These are phyloP conservation scores for Toxotes lorentzi DNA, from an alignment of 2,797 vertebrate genomes.

Conservation along the genomic window DNA sequence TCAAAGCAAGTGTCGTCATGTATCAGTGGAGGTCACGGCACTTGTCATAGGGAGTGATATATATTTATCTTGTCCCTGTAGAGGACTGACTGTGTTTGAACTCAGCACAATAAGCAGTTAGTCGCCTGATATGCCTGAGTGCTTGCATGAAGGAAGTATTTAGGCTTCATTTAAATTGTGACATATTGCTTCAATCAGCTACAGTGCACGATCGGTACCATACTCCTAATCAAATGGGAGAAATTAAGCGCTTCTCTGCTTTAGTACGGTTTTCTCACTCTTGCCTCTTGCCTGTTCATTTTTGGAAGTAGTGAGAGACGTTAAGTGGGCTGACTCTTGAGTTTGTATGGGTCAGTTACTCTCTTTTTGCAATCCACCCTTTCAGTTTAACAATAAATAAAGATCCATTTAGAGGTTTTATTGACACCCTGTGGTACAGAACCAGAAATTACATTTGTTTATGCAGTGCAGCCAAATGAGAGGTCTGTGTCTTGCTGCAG, in stretches of 20 bases:
- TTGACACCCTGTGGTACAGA: slow-evolving; percentile 45
- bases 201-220: neutral
- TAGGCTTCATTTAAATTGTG: slow-evolving; percentile 32
- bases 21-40: slow-evolving; percentile 58
- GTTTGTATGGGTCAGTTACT: slow-evolving; percentile 21
- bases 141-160: slow-evolving; percentile 32
- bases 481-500: slow-evolving; percentile 53
- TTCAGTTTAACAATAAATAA: slow-evolving; percentile 48
- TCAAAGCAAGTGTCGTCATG: slow-evolving; percentile 43
- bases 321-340: slow-evolving; percentile 32
- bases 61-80: slow-evolving; percentile 43
- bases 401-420: slow-evolving; percentile 41
- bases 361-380: slow-evolving; percentile 40
- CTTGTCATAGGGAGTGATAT: slow-evolving; percentile 57
- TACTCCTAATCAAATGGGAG: neutral
- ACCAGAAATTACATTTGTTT: slow-evolving; percentile 73
- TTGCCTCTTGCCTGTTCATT: slow-evolving; percentile 16
- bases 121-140: slow-evolving; percentile 39
- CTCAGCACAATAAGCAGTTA: slow-evolving; percentile 36
- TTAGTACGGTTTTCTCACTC: neutral
- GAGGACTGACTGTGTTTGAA: slow-evolving; percentile 55
- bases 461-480: slow-evolving; percentile 54
- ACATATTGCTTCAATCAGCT: slow-evolving; percentile 46
- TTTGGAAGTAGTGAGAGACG: slow-evolving; percentile 10
- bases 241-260: neutral